These are phyloP conservation scores for Sycophaga agraensis DNA, from an alignment of 1,140 invertebrate species.

Conservation along the genomic window DNA sequence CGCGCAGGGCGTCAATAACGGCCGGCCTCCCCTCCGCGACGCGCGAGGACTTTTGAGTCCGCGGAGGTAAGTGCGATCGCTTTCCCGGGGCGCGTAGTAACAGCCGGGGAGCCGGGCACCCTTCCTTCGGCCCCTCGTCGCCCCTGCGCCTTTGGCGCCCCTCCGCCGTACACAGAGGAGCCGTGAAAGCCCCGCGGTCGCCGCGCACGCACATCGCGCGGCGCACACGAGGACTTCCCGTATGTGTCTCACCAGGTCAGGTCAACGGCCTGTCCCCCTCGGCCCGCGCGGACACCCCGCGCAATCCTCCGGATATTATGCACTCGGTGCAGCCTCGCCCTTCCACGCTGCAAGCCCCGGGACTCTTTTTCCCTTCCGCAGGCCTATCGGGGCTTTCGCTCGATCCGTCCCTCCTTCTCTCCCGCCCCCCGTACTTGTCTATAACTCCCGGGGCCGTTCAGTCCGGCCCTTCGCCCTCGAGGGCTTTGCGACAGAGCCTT, in stretches of 20 bases:
- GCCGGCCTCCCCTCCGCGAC: conserved; percentile 31
- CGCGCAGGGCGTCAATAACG: conserved; percentile 13
- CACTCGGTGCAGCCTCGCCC: conserved; percentile 41
- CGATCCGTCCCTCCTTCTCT: background rate
- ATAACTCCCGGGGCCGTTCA: too few relatives aligned
- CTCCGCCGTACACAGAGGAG: too few relatives aligned
- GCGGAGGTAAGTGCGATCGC: too few relatives aligned
- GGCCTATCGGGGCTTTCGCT: background rate
- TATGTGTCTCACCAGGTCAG: conserved; percentile 60
- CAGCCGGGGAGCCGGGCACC: too few relatives aligned
- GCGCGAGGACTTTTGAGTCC: too few relatives aligned
- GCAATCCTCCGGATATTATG: conserved; percentile 49
- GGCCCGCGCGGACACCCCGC: conserved; percentile 8
- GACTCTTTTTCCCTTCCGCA: background rate
- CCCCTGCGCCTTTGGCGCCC: too few relatives aligned
- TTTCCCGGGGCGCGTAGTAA: too few relatives aligned
- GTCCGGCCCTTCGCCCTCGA: too few relatives aligned
- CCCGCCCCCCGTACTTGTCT: conserved; percentile 14
- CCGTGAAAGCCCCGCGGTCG: too few relatives aligned
- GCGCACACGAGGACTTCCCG: conserved; percentile 47
- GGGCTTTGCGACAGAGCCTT: too few relatives aligned
- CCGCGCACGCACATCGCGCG: background rate
- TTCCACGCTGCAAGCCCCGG: too few relatives aligned
- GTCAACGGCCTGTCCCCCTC: conserved; percentile 54
- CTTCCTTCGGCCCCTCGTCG: too few relatives aligned